These are phyloP conservation scores for Dromas ardeola DNA, from an alignment of 2,113 vertebrate genomes.

Conservation along the genomic window DNA sequence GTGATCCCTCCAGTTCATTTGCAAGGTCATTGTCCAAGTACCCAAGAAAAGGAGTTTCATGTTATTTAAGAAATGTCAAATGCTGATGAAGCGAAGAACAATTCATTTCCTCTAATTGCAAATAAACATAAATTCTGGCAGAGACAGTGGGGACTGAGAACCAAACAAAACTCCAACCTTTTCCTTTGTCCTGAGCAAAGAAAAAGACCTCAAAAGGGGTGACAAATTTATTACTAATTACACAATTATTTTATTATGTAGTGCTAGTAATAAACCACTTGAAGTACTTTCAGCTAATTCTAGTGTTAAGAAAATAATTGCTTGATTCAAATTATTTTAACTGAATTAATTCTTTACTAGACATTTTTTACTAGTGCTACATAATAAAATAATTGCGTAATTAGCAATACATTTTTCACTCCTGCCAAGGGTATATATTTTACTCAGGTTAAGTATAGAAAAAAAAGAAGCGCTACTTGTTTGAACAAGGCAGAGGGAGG, in stretches of 20 bases:
- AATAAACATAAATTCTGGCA: constrained; percentile 34
- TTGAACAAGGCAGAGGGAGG: background rate
- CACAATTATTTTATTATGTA: constrained; percentile 78
- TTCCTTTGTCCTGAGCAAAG: constrained; percentile 65
- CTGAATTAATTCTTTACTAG: constrained; percentile 82
- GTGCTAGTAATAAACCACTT: constrained; percentile 78
- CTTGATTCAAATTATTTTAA: constrained; percentile 84
- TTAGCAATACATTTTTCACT: constrained; percentile 79
- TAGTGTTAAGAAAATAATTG: constrained; percentile 84
- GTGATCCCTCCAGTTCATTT: background rate
- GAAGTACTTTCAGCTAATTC: constrained; percentile 79
- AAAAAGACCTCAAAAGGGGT: constrained; percentile 67
- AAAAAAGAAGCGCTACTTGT: background rate
- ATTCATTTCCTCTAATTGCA: background rate
- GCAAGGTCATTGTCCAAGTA: constrained; percentile 11
- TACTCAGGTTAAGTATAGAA: constrained; percentile 56
- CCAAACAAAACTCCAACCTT: constrained; percentile 31
- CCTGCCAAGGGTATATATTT: constrained; percentile 73
- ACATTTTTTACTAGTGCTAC: constrained; percentile 78
- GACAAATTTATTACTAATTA: constrained; percentile 84
- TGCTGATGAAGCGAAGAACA: background rate
- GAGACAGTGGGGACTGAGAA: background rate
- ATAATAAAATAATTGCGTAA: constrained; percentile 82
- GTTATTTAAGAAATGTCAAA: background rate
- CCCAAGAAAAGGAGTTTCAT: background rate